Base-by-base conservation (phyloP, 2,888 invertebrate genomes). In the Ectemnius continuus region DNA sequence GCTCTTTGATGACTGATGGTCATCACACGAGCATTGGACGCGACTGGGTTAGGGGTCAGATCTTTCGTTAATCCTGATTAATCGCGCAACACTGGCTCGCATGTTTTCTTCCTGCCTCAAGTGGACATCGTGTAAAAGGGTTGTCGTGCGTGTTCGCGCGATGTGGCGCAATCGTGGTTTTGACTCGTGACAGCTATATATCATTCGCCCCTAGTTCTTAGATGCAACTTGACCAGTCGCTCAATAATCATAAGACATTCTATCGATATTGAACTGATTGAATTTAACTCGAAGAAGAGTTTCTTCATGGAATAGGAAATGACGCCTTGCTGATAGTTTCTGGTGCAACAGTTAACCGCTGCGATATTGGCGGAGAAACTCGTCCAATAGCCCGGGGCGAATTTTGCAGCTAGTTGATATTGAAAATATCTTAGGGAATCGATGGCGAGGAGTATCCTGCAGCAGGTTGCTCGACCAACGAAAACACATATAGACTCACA, bases 31-130 rank as follows among this genome's bases (percentile, higher is more conserved):
- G 73, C 85, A 79, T 77, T 77, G 83, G 82, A 84, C 83, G 80
- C 73, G 75, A 73, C 80, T 65, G 75, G 80, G 82, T 84, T 79
- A 78, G 70, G 78, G 84, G 83, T 86, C 83, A 78, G 73, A 80
- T 83, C 83, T 85, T 83, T 65, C 74, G 77, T 78, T 89, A 88
- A 89, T 89, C 88, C 87, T 89, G 88, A 89, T 89, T 89, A 89
- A 89, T 88, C 83, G 87, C 81, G 71, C 68, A 79, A 76, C 74
- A 73, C 78, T 69, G 75, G 23, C 36, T 36, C 36, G 36, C 36
- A 36, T 36, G 11, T 36, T 36, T 36, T 11, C 36, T 11, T 6
- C 8, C 36, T 36, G 36, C 36, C 36, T 36, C 36, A 8, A 36
- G 36, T 36, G 36, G 36, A 4, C 67, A 52, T 61, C 67, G 52